Evolutionary conservation across 2,797 vertebrate genomes (phyloP).

Genomic region (Caiman crocodilus): DNA sequence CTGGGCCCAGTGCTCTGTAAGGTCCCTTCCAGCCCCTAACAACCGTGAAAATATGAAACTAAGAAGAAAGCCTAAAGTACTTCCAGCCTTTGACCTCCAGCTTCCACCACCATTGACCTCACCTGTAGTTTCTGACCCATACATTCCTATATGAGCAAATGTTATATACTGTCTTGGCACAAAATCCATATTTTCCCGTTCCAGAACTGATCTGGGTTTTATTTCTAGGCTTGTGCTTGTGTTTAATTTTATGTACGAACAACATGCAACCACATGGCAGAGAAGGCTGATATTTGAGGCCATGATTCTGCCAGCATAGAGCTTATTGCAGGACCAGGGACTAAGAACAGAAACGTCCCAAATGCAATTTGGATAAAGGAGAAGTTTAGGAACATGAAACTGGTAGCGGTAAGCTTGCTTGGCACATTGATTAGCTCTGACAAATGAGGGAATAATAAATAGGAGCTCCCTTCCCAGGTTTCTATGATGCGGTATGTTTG

Average conservation of each 20-base stretch:
- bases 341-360: not conserved
- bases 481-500: slow-evolving; percentile 25
- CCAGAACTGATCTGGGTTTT: not conserved
- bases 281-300: not conserved
- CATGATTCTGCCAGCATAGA: not conserved
- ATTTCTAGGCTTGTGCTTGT: not conserved
- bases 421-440: slow-evolving; percentile 40
- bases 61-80: not conserved
- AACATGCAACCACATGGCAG: not conserved
- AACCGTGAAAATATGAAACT: too few relatives aligned
- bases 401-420: slow-evolving; percentile 12
- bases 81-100: not conserved
- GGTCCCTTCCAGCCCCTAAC: too few relatives aligned
- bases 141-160: not conserved
- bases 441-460: slow-evolving; percentile 56
- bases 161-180: not conserved
- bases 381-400: slow-evolving; percentile 49
- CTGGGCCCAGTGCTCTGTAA: too few relatives aligned
- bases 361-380: slow-evolving; percentile 60
- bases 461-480: not conserved
- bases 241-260: slow-evolving; percentile 30
- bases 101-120: not conserved
- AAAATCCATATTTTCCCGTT: not conserved
- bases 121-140: not conserved
- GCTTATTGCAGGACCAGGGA: not conserved